phyloP scores from a whole-genome alignment of 2,888 invertebrate species.

The Bombylius discolor region DNA sequence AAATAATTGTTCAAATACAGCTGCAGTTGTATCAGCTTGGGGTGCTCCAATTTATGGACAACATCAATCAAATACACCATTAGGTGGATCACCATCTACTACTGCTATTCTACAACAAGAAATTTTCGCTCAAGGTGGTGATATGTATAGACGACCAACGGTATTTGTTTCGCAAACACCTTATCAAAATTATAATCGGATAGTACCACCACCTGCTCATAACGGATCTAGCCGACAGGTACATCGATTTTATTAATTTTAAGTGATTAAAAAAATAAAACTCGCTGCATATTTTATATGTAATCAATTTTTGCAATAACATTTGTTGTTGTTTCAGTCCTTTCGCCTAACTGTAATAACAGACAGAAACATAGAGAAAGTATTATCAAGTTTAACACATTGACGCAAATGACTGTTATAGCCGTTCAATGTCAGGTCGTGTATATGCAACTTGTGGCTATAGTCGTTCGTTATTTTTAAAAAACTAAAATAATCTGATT shows the following conservation, averaged over 20 bases:
- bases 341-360: too few species aligned
- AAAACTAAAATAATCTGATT: too few species aligned
- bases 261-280: too few species aligned
- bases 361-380: too few species aligned
- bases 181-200: conserved; percentile 33
- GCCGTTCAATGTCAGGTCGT: too few species aligned
- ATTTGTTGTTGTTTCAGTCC: too few species aligned
- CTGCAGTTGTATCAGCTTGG: conserved; percentile 30
- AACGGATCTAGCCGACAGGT: conserved; percentile 38
- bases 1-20: conserved; percentile 25
- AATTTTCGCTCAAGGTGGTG: conserved; percentile 39
- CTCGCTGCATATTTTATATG: too few species aligned
- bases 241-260: not conserved
- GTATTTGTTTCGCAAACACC: conserved; percentile 51
- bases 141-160: conserved; percentile 50
- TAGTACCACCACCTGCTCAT: conserved; percentile 37
- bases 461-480: too few species aligned
- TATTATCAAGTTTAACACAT: too few species aligned
- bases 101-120: conserved; percentile 33
- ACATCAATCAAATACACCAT: conserved; percentile 41
- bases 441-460: too few species aligned
- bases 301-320: too few species aligned
- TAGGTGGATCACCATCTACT: conserved; percentile 36
- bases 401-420: too few species aligned
- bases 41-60: conserved; percentile 37